These are phyloP conservation scores for Ceratina australensis DNA, from an alignment of 1,140 invertebrate genomes.

Conservation along the genomic window DNA sequence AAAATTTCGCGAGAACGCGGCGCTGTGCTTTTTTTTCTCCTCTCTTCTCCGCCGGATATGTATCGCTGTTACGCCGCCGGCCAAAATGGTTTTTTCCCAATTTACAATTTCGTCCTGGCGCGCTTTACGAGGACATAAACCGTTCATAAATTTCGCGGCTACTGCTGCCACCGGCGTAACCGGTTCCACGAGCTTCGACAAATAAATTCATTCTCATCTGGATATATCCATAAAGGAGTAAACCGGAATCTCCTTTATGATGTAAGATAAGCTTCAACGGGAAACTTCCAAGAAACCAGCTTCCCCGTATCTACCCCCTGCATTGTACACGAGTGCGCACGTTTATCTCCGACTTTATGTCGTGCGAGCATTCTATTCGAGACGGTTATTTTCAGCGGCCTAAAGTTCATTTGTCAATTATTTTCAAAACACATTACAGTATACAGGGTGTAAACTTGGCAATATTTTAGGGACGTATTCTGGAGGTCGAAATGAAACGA, in stretches of 20 bases:
- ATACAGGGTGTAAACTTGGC: no score
- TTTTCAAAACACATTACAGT: no score
- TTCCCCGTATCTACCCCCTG: no score
- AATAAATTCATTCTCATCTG: conserved; percentile 43
- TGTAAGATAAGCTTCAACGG: background rate
- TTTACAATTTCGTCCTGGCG: conserved; percentile 59
- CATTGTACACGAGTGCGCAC: no score
- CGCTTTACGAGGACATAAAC: conserved; percentile 55
- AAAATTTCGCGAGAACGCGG: conserved; percentile 25
- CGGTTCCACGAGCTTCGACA: conserved; percentile 37
- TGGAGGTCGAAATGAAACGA: no score
- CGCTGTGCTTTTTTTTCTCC: background rate
- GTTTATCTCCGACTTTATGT: no score
- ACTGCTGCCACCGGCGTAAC: background rate
- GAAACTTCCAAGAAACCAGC: no score
- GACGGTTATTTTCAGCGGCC: no score
- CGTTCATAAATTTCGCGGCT: conserved; percentile 56
- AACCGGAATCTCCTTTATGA: background rate
- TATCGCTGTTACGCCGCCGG: conserved; percentile 25
- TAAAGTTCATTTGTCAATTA: no score
- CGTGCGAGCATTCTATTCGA: no score
- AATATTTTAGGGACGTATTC: no score
- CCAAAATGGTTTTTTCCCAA: conserved; percentile 48
- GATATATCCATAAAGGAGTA: conserved; percentile 10
- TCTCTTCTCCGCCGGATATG: background rate